Conservation (phyloP, 2,797 vertebrate species). For the Dendrocincla fuliginosa region DNA sequence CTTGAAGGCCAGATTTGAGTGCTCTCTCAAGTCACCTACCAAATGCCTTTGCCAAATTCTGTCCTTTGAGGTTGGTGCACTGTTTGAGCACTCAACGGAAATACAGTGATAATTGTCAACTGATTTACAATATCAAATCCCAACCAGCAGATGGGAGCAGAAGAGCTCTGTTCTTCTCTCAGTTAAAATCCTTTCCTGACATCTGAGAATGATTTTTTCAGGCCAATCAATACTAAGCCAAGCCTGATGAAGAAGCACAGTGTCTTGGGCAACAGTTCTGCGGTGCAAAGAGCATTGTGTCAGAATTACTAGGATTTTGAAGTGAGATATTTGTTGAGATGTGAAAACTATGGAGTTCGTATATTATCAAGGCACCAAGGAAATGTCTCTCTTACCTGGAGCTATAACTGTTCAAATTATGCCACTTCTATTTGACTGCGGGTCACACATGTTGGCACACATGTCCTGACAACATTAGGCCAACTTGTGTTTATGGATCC, state of each 20-base stretch:
- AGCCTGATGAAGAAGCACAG: not conserved
- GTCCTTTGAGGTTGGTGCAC: not conserved
- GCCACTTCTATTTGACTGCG: not conserved
- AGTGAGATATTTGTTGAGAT: not conserved
- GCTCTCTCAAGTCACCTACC: not conserved
- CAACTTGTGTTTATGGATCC: not conserved
- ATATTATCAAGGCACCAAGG: not conserved
- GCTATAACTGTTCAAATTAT: not conserved
- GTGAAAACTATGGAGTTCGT: not conserved
- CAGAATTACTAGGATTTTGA: not conserved
- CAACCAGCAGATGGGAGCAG: not conserved
- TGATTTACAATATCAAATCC: not conserved
- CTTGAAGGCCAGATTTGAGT: not conserved
- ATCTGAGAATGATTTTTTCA: not conserved
- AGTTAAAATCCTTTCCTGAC: not conserved
- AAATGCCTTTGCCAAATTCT: not conserved
- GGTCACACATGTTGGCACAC: not conserved
- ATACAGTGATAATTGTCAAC: not conserved
- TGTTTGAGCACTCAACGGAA: not conserved
- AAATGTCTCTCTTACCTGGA: not conserved
- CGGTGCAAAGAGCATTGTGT: accelerated
- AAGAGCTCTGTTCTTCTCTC: not conserved
- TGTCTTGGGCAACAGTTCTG: not conserved
- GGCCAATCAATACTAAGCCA: not conserved
- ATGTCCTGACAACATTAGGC: not conserved